phyloP scores from a whole-genome alignment of 2,888 invertebrate species.

The Phaedon cochleariae region DNA sequence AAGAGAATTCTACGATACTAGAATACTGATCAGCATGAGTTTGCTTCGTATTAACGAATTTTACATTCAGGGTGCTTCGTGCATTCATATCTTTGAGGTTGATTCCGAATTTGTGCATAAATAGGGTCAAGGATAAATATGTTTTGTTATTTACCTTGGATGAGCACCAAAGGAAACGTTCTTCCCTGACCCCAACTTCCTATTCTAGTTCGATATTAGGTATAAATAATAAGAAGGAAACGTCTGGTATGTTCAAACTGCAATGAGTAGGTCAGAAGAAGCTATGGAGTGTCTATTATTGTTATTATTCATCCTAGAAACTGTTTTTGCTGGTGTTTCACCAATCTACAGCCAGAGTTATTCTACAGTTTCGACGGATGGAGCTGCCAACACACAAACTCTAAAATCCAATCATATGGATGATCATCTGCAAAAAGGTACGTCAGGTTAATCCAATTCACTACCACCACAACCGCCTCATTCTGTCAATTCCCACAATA shows the following conservation, averaged over 20 bases:
- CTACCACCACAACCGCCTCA: too few species aligned
- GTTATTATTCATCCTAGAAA: background rate
- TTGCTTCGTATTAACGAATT: background rate
- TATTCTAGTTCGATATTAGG: background rate
- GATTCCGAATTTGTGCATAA: background rate
- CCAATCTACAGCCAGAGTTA: constrained; percentile 29
- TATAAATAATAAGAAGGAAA: background rate
- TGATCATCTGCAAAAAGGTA: constrained; percentile 19
- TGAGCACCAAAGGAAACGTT: background rate
- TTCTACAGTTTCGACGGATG: constrained; percentile 28
- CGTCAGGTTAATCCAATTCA: too few species aligned
- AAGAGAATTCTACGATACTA: background rate
- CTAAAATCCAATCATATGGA: constrained; percentile 9
- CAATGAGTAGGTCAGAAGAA: background rate
- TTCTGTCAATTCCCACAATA: too few species aligned
- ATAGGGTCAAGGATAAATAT: background rate
- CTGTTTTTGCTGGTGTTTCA: constrained; percentile 13
- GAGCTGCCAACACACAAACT: background rate
- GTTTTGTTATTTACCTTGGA: background rate
- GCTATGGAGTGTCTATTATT: constrained; percentile 12
- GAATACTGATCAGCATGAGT: background rate
- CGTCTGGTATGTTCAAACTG: background rate
- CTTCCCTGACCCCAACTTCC: background rate
- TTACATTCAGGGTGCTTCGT: background rate
- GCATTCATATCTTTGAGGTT: background rate